A percentile compares a stretch with the other conserved stretches of the same genome.
Evolutionary conservation across 2,113 vertebrate species (phyloP).

Genomic region (Mobula hypostoma): DNA sequence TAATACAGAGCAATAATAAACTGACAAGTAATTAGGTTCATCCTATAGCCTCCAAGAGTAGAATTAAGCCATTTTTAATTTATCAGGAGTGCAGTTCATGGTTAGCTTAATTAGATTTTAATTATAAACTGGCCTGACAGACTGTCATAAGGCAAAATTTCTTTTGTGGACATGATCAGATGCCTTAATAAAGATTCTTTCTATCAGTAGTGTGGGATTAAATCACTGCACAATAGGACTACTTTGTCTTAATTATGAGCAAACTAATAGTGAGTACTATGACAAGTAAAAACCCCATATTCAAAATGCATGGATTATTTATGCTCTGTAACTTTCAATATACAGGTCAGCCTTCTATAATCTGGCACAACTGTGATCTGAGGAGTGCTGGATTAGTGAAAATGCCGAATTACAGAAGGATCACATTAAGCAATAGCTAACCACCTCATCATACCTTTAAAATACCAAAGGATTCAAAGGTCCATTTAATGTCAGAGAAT

Average conservation of each 20-base stretch:
- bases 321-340: background rate
- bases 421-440: too few relatives aligned
- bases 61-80: conserved; percentile 27
- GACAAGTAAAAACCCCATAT: background rate
- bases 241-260: background rate
- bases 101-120: conserved; percentile 23
- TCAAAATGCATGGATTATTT: background rate
- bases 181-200: background rate
- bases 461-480: too few relatives aligned
- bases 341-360: background rate
- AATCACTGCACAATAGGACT: background rate
- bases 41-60: background rate
- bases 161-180: background rate
- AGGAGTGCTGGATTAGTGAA: too few relatives aligned
- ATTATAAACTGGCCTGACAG: conserved; percentile 3
- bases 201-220: background rate
- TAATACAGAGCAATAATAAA: background rate
- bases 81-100: background rate
- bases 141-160: background rate
- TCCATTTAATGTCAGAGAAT: too few relatives aligned
- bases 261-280: background rate
- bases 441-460: too few relatives aligned
- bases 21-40: conserved; percentile 27
- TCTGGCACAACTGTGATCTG: too few relatives aligned
- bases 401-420: too few relatives aligned